Evolutionary conservation across 2,888 invertebrate genomes (phyloP), one percentile per base, ranked within the genome.

Genomic region (Hydroisotoma schaefferi): DNA sequence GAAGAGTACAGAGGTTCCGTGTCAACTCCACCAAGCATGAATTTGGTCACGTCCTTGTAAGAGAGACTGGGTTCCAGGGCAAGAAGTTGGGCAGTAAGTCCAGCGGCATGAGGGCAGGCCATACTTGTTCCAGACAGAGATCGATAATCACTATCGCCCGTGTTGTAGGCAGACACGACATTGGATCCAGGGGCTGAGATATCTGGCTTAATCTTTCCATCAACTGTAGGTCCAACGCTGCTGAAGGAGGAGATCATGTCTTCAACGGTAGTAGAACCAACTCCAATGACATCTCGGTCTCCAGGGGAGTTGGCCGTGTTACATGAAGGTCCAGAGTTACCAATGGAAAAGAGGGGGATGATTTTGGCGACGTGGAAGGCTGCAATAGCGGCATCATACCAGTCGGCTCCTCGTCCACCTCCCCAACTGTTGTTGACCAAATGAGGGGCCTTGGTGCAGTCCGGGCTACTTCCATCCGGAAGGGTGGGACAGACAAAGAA

Each of bases 401-500:
- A 65, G 15, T 33, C 48, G 1, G 20, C 28, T 10, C 51, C 57
- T 2, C 44, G 40, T 5, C 54, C 57, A 23, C 59, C 54, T 26
- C 63, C 63, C 64, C 64, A 64, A 23, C 54, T 48, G 38, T 62
- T 64, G 2, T 57, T 60, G n/a, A 70, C 61, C 10, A 66, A 18
- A 10, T 63, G 53, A 1, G 68, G 68, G 8, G 67, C 66, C 37
- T 64, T 56, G 18, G 47, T 47, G 22, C 68, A 70, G 18, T 64
- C 61, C 3, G 38, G 52, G 0, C 29, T 27, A 3, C 48, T 25
- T 15, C 63, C 65, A 22, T 65, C 53, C 1, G 58, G 26, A 4
- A 52, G 37, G 0, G 67, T 63, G 2, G 68, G 70, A 44, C 70
- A 70, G 2, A 53, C 20, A 20, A 66, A 49, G 15, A 56, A 68